Evolutionary conservation across 1,140 invertebrate genomes (phyloP), one percentile per base, ranked within the genome.

Genomic region (Antheraea pernyi): DNA sequence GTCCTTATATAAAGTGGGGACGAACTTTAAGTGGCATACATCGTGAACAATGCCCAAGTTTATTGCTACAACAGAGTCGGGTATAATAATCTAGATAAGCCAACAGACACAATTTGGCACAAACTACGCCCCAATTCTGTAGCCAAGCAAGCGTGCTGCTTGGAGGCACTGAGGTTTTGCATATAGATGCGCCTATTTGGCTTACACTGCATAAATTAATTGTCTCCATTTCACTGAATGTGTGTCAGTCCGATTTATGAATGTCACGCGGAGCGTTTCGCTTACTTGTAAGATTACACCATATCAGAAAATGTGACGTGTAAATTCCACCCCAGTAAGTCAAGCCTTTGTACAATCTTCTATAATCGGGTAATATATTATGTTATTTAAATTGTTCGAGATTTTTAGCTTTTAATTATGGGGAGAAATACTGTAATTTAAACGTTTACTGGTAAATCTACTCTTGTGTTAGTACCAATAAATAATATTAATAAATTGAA

Each of bases 91-190:
- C 74, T 78, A 91, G 89, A 91, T 91, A 91, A 91, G 89, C 88
- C 85, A 83, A 78, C 83, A 78, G 81, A 89, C 86, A 91, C 89
- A 84, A 91, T 91, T 91, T 91, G 89, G 88, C 89, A 91, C 86
- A 84, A 84, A 83, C 81, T 76, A 78, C 79, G 86, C 77, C 84
- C 89, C 67, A 89, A 83, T 90, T 91, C 80, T 77, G 75, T 67
- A 87, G 83, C 85, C 87, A 88, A 90, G 86, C 82, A 84, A 83
- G 83, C 82, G 74, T 75, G 79, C 76, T 80, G 80, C 81, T 22
- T 22, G 8, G 8, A 16, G 19, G 42, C 58, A 78, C 84, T 82
- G 79, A 84, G 88, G 83, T 90, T 91, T 89, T 88, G 88, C 88
- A 89, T 91, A 87, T 87, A 91, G 83, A 91, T 91, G 88, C 84